Evolutionary conservation across 2,888 invertebrate species (phyloP).

Genomic region (Agrilus biguttatus): DNA sequence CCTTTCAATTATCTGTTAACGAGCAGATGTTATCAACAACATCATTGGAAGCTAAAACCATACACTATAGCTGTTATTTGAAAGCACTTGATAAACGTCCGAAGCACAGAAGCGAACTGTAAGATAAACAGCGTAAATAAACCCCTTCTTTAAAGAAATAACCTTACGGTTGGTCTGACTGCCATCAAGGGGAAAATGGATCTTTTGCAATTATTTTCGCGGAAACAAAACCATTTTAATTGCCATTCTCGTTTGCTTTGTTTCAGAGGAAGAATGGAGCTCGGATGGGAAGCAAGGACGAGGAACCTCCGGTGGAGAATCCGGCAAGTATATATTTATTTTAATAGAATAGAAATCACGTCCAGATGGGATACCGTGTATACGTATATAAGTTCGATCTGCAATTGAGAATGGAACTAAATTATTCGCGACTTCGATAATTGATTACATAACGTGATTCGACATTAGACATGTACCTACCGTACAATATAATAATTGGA

Average conservation of each 20-base stretch:
- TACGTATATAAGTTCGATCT: too few relatives aligned
- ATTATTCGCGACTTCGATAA: too few relatives aligned
- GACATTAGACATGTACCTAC: too few relatives aligned
- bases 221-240: slow-evolving; percentile 1
- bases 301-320: slow-evolving; percentile 25
- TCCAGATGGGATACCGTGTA: too few relatives aligned
- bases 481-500: too few relatives aligned
- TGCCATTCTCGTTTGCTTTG: slow-evolving; percentile 14
- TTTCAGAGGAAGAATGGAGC: slow-evolving; percentile 49
- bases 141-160: too few relatives aligned
- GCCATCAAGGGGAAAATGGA: too few relatives aligned
- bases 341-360: too few relatives aligned
- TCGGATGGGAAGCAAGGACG: slow-evolving; percentile 39
- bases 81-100: neutral
- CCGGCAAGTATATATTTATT: slow-evolving; percentile 22
- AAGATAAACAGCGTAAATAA: neutral
- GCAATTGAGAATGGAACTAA: too few relatives aligned
- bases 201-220: neutral
- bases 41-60: neutral
- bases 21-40: neutral
- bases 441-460: too few relatives aligned
- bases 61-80: neutral
- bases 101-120: neutral
- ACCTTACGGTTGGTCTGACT: too few relatives aligned
- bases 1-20: neutral